Conservation (phyloP, 2,888 invertebrate genomes). For the Apamea epomidion region DNA sequence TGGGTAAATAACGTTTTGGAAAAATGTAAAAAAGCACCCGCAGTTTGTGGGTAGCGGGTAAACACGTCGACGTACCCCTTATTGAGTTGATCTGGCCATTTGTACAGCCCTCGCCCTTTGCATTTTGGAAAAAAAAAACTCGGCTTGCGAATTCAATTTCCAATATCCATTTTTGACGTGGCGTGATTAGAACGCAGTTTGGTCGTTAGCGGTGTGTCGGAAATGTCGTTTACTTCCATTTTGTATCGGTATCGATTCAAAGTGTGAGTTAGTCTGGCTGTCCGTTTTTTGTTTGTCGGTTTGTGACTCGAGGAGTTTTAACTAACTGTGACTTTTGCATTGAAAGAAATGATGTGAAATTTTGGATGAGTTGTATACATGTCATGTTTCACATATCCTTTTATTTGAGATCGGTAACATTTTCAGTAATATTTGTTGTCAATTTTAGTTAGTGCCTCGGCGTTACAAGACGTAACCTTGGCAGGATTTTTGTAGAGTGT, state of each 20-base stretch:
- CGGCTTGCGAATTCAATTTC: constrained; percentile 87
- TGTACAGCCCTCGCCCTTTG: constrained; percentile 87
- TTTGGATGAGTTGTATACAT: constrained; percentile 1
- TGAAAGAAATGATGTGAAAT: too few relatives aligned
- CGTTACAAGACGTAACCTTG: not conserved
- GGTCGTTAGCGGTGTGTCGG: constrained; percentile 85
- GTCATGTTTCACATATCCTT: not conserved
- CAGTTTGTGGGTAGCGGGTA: constrained; percentile 89
- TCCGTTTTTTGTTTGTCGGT: constrained; percentile 41
- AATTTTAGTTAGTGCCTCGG: not conserved
- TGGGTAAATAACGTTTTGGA: constrained; percentile 88
- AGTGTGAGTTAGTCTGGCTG: constrained; percentile 67
- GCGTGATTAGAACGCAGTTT: constrained; percentile 90
- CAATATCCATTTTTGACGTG: constrained; percentile 90
- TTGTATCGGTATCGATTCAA: constrained; percentile 77
- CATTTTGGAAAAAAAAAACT: constrained; percentile 81
- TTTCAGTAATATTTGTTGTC: not conserved
- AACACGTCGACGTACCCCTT: constrained; percentile 88
- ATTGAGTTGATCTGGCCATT: constrained; percentile 90
- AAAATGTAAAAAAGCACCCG: constrained; percentile 87
- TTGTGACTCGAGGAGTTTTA: constrained; percentile 40
- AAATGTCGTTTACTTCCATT: constrained; percentile 77
- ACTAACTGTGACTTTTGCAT: constrained; percentile 35
- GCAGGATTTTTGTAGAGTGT: not conserved
- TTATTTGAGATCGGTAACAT: not conserved